Evolutionary conservation across 92 coral and sea anemone species (phyloP).

Genomic region (Phenganax stokvisi): DNA sequence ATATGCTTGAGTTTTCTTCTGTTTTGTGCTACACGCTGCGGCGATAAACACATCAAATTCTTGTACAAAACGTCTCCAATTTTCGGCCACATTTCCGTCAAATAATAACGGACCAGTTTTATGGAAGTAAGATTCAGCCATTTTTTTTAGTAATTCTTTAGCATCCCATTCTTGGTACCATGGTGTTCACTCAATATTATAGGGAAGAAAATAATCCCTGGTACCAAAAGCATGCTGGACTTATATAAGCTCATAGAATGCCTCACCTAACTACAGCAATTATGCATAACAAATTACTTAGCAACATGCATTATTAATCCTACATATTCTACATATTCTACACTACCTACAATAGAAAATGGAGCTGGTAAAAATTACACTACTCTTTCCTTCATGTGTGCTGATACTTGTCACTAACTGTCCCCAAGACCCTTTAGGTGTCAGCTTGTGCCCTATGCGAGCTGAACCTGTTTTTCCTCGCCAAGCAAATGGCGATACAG

Average conservation of each 20-base stretch:
- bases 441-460: background rate
- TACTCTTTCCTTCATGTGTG: background rate
- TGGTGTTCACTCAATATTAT: conserved; percentile 6
- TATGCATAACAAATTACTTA: conserved; percentile 8
- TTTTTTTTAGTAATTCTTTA: background rate
- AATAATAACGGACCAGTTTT: background rate
- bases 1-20: conserved; percentile 32
- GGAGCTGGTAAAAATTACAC: background rate
- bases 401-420: background rate
- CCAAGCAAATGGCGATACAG: background rate
- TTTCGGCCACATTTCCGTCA: too few species aligned
- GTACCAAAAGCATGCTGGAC: background rate
- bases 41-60: conserved; percentile 6
- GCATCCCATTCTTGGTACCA: conserved; percentile 24
- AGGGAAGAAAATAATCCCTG: too few species aligned
- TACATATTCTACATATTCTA: too few species aligned
- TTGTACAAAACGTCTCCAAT: too few species aligned
- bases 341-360: background rate
- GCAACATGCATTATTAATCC: background rate
- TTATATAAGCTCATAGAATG: background rate
- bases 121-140: conserved; percentile 32
- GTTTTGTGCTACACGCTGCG: conserved; percentile 6
- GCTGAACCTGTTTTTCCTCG: conserved; percentile 3
- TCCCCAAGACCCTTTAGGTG: background rate
- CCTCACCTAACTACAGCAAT: background rate